A percentile compares a stretch with the other conserved stretches of the same genome.
Conservation (phyloP, 1,140 invertebrate species). For the Tetramorium simillimum region DNA sequence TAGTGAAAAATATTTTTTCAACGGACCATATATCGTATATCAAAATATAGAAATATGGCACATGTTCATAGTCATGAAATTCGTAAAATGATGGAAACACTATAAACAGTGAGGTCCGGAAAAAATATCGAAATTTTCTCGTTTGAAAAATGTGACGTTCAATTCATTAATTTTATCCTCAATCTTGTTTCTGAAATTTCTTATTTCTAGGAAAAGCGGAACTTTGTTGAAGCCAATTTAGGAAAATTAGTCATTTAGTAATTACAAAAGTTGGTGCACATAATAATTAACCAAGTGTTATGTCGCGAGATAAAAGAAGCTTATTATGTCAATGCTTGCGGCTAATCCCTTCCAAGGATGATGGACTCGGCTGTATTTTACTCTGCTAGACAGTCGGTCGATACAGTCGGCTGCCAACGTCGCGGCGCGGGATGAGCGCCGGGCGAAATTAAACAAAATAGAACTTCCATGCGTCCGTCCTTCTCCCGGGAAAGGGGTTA, state of each 20-base stretch:
- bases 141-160: background rate
- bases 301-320: background rate
- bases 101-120: background rate
- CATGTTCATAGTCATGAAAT: background rate
- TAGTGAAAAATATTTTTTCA: slow-evolving; percentile 18
- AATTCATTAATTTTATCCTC: background rate
- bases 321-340: slow-evolving; percentile 50
- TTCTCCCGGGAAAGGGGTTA: background rate
- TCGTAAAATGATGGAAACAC: background rate
- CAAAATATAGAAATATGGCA: slow-evolving; percentile 1
- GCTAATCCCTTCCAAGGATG: slow-evolving; percentile 17
- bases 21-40: background rate
- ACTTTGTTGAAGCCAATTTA: background rate
- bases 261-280: slow-evolving; percentile 20
- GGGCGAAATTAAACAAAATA: slow-evolving; percentile 57
- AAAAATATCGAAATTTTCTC: background rate
- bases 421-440: slow-evolving; percentile 20
- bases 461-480: slow-evolving; percentile 31
- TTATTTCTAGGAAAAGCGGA: background rate
- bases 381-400: slow-evolving; percentile 30
- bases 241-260: background rate
- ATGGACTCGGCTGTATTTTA: slow-evolving; percentile 7
- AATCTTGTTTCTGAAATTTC: background rate
- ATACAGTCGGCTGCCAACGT: slow-evolving; percentile 38
- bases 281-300: slow-evolving; percentile 42